Percentiles rank a stretch among this genome's conserved stretches.
phyloP scores from a whole-genome alignment of 2,797 vertebrate genomes.

The Vipera latastei region DNA sequence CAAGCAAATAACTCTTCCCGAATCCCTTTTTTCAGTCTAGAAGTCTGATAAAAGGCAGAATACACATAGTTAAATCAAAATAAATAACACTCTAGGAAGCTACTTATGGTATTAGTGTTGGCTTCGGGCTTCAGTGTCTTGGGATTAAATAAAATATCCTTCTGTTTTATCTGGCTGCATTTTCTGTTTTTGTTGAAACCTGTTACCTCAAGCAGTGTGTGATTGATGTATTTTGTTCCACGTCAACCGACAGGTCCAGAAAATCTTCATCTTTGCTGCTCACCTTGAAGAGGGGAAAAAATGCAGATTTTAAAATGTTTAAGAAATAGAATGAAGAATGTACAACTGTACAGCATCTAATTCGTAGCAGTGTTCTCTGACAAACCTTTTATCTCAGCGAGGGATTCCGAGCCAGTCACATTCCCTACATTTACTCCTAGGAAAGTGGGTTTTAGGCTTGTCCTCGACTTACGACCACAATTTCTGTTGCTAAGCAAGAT shows the following conservation, averaged over 20 bases:
- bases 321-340: not conserved
- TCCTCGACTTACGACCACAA: not conserved
- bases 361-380: not conserved
- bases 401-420: not conserved
- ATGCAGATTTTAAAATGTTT: not conserved
- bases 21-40: not conserved
- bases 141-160: not conserved
- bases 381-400: not conserved
- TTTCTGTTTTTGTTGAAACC: not conserved
- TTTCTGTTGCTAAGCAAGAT: not conserved
- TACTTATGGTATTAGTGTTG: not conserved
- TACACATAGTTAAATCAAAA: not conserved
- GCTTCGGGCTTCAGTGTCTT: not conserved
- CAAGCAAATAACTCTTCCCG: not conserved
- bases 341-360: not conserved
- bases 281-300: constrained; percentile 72
- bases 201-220: constrained; percentile 89
- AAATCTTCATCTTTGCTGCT: constrained; percentile 95
- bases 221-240: constrained; percentile 93
- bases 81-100: not conserved
- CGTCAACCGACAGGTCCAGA: constrained; percentile 89
- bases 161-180: not conserved
- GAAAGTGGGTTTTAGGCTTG: not conserved
- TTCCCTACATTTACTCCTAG: not conserved
- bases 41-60: not conserved